Percentiles rank a stretch among this genome's conserved stretches.
phyloP scores from a whole-genome alignment of 2,888 invertebrate species.

The Microctonus brassicae region DNA sequence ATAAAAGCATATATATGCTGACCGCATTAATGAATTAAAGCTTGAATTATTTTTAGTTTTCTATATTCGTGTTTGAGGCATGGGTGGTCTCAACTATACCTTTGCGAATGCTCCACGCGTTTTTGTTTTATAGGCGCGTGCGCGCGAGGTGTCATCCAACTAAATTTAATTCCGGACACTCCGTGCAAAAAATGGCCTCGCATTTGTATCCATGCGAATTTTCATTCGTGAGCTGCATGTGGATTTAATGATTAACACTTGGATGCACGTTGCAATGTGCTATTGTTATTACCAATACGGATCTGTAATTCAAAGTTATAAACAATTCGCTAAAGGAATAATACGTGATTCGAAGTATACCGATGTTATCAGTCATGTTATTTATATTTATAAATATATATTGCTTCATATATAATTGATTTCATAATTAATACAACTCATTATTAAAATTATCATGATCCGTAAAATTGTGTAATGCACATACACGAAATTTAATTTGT shows the following conservation, averaged over 20 bases:
- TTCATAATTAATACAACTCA: neutral
- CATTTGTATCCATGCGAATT: conserved; percentile 20
- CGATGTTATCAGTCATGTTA: neutral
- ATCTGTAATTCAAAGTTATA: conserved; percentile 35
- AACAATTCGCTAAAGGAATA: conserved; percentile 5
- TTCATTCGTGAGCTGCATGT: conserved; percentile 36
- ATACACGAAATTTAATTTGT: neutral
- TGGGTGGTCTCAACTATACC: conserved; percentile 59
- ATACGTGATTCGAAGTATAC: neutral
- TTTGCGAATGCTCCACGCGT: conserved; percentile 63
- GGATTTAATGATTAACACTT: conserved; percentile 39
- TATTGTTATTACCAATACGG: conserved; percentile 39
- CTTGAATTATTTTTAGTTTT: neutral
- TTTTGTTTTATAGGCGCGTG: conserved; percentile 63
- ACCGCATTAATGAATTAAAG: too few species aligned
- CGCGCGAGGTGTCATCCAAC: conserved; percentile 58
- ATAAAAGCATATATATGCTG: too few species aligned
- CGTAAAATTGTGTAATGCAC: neutral
- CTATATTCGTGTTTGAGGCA: conserved; percentile 43
- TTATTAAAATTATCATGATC: neutral
- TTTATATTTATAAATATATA: neutral
- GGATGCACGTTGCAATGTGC: conserved; percentile 41
- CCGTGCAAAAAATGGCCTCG: conserved; percentile 31
- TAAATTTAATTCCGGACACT: conserved; percentile 52
- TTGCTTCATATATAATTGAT: neutral